Conservation (phyloP, 2,888 invertebrate species). For the Drosophila cracens region DNA sequence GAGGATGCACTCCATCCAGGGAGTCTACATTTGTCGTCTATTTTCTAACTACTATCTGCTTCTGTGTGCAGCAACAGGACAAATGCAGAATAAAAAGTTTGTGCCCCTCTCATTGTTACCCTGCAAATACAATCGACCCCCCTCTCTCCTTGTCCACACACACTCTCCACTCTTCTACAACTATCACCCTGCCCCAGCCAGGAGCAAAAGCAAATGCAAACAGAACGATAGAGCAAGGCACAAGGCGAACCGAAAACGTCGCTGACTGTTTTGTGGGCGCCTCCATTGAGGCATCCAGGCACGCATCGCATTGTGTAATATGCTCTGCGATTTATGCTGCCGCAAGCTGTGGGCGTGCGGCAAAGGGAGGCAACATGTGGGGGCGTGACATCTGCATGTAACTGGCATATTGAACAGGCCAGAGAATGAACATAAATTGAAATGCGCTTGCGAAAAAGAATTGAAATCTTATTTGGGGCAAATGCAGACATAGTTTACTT, state of each 20-base stretch:
- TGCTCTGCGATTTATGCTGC: slow-evolving; percentile 80
- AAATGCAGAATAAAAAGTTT: slow-evolving; percentile 75
- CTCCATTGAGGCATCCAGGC: slow-evolving; percentile 58
- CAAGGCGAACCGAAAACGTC: slow-evolving; percentile 39
- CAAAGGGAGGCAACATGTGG: slow-evolving; percentile 21
- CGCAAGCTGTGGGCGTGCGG: slow-evolving; percentile 30
- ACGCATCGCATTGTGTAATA: slow-evolving; percentile 78
- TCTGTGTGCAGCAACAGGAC: slow-evolving; percentile 72
- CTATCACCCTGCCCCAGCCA: neutral
- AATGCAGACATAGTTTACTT: slow-evolving; percentile 48
- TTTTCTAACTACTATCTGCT: slow-evolving; percentile 18
- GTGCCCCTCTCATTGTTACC: slow-evolving; percentile 25
- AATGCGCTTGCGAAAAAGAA: slow-evolving; percentile 54
- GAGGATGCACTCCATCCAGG: slow-evolving; percentile 68
- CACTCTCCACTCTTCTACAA: neutral
- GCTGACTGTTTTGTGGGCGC: slow-evolving; percentile 35
- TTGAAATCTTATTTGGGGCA: slow-evolving; percentile 73
- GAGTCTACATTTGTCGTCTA: neutral
- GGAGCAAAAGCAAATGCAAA: slow-evolving; percentile 43
- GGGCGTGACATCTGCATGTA: slow-evolving; percentile 68
- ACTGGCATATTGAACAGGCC: slow-evolving; percentile 71
- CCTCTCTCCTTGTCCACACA: neutral
- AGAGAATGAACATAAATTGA: slow-evolving; percentile 73
- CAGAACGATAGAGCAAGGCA: slow-evolving; percentile 32
- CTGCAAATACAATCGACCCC: slow-evolving; percentile 10